Percentiles rank a stretch among this genome's conserved stretches.
Evolutionary conservation across 2,113 vertebrate species (phyloP).

Genomic region (Oxyura jamaicensis): DNA sequence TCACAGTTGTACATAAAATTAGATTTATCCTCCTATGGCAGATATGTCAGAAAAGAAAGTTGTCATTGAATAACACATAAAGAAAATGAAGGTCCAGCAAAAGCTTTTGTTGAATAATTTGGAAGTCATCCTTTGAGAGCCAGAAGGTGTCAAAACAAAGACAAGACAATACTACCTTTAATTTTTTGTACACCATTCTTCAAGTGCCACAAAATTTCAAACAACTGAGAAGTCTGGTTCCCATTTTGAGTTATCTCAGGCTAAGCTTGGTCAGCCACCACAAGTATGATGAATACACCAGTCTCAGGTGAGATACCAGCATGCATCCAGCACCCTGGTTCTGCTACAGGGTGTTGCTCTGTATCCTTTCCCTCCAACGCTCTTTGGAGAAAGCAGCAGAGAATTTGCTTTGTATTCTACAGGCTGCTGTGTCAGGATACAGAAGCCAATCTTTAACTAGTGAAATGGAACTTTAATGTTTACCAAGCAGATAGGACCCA

Average conservation of each 20-base stretch:
- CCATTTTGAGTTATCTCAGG: background rate
- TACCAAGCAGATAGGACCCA: conserved; percentile 80
- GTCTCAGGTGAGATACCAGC: background rate
- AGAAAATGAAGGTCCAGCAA: conserved; percentile 44
- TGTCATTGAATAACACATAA: conserved; percentile 68
- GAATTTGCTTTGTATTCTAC: conserved; percentile 71
- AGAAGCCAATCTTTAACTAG: conserved; percentile 78
- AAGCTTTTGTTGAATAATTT: conserved; percentile 51
- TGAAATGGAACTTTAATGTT: conserved; percentile 81
- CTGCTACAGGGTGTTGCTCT: background rate
- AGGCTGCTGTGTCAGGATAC: conserved; percentile 50
- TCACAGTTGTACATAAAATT: conserved; percentile 86
- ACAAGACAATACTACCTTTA: background rate
- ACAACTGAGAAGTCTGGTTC: background rate
- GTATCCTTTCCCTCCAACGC: background rate
- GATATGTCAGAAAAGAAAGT: conserved; percentile 66
- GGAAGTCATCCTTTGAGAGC: conserved; percentile 26
- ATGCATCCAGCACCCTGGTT: background rate
- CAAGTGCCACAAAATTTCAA: background rate
- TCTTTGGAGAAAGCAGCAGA: background rate
- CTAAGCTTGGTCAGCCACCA: background rate
- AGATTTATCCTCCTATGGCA: conserved; percentile 76
- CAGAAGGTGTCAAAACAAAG: background rate
- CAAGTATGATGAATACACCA: background rate
- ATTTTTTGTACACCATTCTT: background rate